Percentiles rank a stretch among this genome's conserved stretches.
These are phyloP conservation scores for Saguinus oedipus DNA, from an alignment of 2,797 vertebrate species.

Conservation along the genomic window DNA sequence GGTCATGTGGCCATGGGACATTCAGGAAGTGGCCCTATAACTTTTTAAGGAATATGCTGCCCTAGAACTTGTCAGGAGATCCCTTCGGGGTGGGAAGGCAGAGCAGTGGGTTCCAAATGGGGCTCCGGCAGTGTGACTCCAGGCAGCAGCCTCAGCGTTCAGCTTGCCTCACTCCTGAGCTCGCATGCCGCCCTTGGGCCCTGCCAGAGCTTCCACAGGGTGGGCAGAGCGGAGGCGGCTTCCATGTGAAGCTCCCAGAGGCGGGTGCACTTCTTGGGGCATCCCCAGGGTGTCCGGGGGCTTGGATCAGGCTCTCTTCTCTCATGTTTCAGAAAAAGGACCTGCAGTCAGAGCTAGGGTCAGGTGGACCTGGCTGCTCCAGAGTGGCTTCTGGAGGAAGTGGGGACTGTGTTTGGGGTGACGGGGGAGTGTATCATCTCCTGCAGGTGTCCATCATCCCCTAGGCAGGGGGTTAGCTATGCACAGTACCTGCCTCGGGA, in stretches of 20 bases:
- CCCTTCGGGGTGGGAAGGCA: not conserved
- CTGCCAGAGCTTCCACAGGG: not conserved
- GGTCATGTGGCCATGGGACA: rapidly evolving
- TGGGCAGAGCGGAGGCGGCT: too few species aligned
- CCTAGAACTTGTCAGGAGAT: not conserved
- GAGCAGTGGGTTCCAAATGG: not conserved
- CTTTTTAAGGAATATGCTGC: not conserved
- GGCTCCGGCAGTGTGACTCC: not conserved
- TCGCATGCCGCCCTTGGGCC: not conserved
- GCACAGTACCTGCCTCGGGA: conserved; percentile 89
- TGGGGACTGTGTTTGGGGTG: not conserved
- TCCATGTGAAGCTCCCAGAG: not conserved
- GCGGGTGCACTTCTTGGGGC: not conserved
- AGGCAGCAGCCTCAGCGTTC: not conserved
- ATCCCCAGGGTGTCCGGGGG: not conserved
- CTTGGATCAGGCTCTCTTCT: not conserved
- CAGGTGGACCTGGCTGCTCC: not conserved
- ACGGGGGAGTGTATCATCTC: not conserved
- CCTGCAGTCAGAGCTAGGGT: not conserved
- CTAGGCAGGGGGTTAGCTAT: conserved; percentile 86
- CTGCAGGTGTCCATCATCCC: conserved; percentile 88
- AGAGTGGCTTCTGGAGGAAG: not conserved
- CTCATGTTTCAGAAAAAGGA: not conserved
- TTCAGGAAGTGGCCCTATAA: not conserved
- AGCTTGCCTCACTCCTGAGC: not conserved